Evolutionary conservation across 2,113 vertebrate genomes (phyloP), one percentile per base, ranked within the genome.

Genomic region (Oreamnos americanus): DNA sequence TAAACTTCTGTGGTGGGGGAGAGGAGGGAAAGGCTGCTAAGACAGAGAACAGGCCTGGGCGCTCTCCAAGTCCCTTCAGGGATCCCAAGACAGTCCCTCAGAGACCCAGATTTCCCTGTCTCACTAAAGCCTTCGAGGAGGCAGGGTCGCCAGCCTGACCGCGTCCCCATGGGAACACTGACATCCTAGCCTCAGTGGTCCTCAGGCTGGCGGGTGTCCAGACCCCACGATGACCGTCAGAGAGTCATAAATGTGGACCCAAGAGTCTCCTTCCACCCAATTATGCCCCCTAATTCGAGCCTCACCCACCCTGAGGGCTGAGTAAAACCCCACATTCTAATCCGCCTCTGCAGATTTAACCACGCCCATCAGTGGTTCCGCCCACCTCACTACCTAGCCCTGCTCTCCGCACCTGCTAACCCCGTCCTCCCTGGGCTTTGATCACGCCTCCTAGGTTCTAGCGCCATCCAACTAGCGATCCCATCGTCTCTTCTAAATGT

Each of bases 1-100:
- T 99, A 96, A 99, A 99, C 98, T 99, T 99, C 99, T 99, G 98
- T 14, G 45, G 78, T 21, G 43, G 36, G 30, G 10, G 45, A 78
- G 49, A 6, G 39, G 36, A 67, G 53, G 26, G 33, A 76, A 51
- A 26, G 53, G 16, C 7, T 5, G 58, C 83, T 98, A 30, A 96
- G 81, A 23, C 8, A 16, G 39, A 84, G 60, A 39, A 43, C 58
- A 11, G 39, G 49, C 4, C 39, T 17, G 19, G 43, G 9, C 3
- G 16, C 7, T 25, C 16, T 7, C 58, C 2, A 5, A 7, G 17
- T 43, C 64, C 53, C 39, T 78, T 62, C 83, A 10, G 30, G 49
- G 16, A 21, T 43, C 25, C 30, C 30, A 13, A 11, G 26, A 2
- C 2, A 58, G 33, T 21, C 51, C 19, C 23, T 1, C 47, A 71